phyloP scores from a whole-genome alignment of 2,888 invertebrate species.

The Mythimna ferrago region DNA sequence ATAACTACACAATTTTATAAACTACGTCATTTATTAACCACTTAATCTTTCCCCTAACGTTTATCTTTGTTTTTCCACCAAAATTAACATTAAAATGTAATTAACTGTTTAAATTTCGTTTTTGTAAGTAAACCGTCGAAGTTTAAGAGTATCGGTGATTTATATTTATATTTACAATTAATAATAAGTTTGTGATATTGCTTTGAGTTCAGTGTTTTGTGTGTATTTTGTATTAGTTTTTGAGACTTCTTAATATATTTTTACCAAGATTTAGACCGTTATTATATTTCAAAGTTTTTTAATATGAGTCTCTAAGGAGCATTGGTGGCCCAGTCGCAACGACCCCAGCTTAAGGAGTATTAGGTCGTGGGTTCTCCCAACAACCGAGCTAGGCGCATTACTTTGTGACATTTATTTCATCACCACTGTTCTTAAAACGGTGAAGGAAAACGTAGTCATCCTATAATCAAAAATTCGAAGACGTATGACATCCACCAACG shows the following conservation, averaged over 20 bases:
- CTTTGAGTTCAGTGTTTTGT: constrained; percentile 4
- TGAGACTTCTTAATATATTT: constrained; percentile 9
- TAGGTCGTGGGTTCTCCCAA: no score
- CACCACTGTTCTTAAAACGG: no score
- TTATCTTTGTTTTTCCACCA: constrained; percentile 32
- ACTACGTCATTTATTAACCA: constrained; percentile 35
- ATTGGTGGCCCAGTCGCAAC: no score
- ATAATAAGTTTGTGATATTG: constrained; percentile 42
- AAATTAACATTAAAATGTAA: constrained; percentile 50
- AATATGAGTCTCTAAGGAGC: no score
- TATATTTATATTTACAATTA: constrained; percentile 40
- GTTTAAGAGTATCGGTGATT: constrained; percentile 37
- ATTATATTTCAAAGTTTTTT: no score
- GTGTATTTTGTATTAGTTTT: neutral
- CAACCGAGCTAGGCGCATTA: no score
- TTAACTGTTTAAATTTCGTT: constrained; percentile 52
- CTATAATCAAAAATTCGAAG: no score
- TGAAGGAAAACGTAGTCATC: no score
- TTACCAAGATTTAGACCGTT: neutral
- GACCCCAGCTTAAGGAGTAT: no score
- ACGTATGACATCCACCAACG: no score
- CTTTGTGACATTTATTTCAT: no score
- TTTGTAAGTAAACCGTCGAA: constrained; percentile 43
- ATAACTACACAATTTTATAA: constrained; percentile 23
- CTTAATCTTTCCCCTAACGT: constrained; percentile 15